These are phyloP conservation scores for Fragum whitleyi DNA, from an alignment of 2,888 invertebrate species.

Conservation along the genomic window DNA sequence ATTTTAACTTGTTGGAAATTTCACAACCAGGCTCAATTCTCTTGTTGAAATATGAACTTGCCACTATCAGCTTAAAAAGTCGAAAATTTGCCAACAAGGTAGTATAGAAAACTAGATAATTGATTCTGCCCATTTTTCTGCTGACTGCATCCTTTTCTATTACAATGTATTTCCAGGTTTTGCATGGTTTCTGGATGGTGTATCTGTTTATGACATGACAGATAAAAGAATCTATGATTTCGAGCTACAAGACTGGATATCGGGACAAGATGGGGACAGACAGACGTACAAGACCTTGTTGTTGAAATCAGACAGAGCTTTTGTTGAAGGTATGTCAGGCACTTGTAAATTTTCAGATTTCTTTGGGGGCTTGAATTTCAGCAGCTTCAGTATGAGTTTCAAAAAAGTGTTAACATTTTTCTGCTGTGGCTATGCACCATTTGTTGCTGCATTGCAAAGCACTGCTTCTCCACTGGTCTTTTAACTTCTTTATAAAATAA, in stretches of 20 bases:
- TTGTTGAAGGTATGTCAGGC: conserved; percentile 74
- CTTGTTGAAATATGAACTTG: too few species aligned
- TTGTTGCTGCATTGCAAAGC: not conserved
- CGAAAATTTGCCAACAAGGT: too few species aligned
- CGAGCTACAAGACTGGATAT: conserved; percentile 81
- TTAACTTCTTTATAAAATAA: too few species aligned
- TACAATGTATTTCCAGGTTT: conserved; percentile 67
- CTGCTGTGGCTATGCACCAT: not conserved
- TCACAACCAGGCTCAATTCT: too few species aligned
- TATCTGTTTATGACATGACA: conserved; percentile 80
- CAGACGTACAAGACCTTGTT: conserved; percentile 78
- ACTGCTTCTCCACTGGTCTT: too few species aligned
- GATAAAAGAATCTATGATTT: conserved; percentile 79
- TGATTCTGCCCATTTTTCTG: too few species aligned
- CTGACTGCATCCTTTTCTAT: too few species aligned
- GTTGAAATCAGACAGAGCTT: conserved; percentile 73
- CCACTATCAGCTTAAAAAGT: too few species aligned
- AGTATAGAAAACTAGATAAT: too few species aligned
- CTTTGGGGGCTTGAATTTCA: not conserved
- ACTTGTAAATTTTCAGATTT: not conserved
- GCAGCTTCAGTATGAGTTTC: too few species aligned
- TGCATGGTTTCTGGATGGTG: conserved; percentile 83
- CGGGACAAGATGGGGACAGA: conserved; percentile 78
- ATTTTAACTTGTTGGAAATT: too few species aligned
- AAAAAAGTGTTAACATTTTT: not conserved